A percentile compares a stretch with the other conserved stretches of the same genome.
Conservation (phyloP, 2,797 vertebrate genomes). For the Enteromius afrohamiltoni region DNA sequence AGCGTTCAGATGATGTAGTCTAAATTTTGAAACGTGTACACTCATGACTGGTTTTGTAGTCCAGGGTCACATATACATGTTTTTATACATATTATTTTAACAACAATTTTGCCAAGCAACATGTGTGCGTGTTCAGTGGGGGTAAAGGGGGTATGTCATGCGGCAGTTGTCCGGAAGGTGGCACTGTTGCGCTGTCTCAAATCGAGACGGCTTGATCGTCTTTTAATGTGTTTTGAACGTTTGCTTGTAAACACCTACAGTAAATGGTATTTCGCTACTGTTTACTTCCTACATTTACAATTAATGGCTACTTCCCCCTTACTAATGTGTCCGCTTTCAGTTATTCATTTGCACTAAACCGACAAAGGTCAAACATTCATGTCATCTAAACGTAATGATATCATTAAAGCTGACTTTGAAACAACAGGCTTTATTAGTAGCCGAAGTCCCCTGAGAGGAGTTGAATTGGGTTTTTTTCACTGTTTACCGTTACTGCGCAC, state of each 20-base stretch:
- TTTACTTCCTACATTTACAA: constrained; percentile 4
- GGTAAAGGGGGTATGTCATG: not conserved
- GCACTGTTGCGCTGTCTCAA: constrained; percentile 40
- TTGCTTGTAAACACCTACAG: constrained; percentile 24
- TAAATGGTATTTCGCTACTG: constrained; percentile 17
- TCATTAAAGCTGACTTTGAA: not conserved
- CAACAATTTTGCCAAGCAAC: not conserved
- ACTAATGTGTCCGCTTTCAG: not conserved
- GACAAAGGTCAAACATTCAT: constrained; percentile 7
- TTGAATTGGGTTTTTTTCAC: not conserved
- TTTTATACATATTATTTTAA: too few species aligned
- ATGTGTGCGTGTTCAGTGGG: not conserved
- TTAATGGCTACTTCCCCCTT: constrained; percentile 10
- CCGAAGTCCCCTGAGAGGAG: not conserved
- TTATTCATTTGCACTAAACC: not conserved
- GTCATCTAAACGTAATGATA: not conserved
- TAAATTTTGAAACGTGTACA: too few species aligned
- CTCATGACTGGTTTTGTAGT: too few species aligned
- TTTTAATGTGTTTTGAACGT: constrained; percentile 14
- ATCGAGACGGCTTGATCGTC: not conserved
- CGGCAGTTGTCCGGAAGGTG: constrained; percentile 34
- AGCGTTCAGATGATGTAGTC: too few species aligned
- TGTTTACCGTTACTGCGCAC: constrained; percentile 4
- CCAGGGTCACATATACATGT: too few species aligned
- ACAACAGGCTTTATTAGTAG: not conserved